These are phyloP conservation scores for Gymnocheta viridis DNA, from an alignment of 2,888 invertebrate species.

Conservation along the genomic window DNA sequence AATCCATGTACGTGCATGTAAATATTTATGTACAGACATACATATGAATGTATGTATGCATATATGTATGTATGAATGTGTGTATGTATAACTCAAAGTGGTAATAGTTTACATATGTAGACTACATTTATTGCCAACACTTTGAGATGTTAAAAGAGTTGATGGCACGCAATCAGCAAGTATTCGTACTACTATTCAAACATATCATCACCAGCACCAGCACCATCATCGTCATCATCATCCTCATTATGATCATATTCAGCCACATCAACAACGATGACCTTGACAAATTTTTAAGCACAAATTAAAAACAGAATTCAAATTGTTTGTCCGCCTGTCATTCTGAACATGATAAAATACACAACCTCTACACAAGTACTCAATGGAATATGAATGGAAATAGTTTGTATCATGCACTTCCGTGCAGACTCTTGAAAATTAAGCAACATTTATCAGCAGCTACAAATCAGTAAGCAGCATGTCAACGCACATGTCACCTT, in stretches of 20 bases:
- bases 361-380: conserved; percentile 34
- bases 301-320: conserved; percentile 48
- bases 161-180: conserved; percentile 55
- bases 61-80: not conserved
- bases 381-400: conserved; percentile 22
- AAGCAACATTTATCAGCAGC: conserved; percentile 60
- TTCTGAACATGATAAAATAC: conserved; percentile 27
- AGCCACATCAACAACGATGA: conserved; percentile 24
- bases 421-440: conserved; percentile 54
- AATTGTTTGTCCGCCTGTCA: conserved; percentile 61
- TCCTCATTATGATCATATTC: not conserved
- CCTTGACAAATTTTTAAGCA: conserved; percentile 53
- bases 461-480: conserved; percentile 63
- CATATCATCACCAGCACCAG: conserved; percentile 21
- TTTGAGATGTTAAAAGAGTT: conserved; percentile 43
- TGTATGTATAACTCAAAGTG: conserved; percentile 26
- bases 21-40: not conserved
- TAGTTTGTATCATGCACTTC: conserved; percentile 53
- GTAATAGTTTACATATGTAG: conserved; percentile 63
- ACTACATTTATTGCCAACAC: conserved; percentile 59
- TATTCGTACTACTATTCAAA: conserved; percentile 30
- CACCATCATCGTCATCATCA: not conserved
- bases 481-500: conserved; percentile 65
- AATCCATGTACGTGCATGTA: not conserved
- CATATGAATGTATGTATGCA: not conserved